Conservation (phyloP, 2,113 vertebrate species). For the Ailurus styani region DNA sequence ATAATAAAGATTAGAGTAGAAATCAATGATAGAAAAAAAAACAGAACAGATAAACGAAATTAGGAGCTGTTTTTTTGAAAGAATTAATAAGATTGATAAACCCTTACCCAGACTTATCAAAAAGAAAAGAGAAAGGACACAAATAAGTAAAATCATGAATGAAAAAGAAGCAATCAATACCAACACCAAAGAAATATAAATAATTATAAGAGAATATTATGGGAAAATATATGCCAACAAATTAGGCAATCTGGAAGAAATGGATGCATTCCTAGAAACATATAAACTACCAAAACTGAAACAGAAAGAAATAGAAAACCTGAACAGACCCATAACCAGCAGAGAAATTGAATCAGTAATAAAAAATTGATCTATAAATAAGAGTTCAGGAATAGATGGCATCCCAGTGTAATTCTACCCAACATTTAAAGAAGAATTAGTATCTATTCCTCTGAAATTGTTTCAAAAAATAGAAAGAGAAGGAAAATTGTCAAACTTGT, state of each 20-base stretch:
- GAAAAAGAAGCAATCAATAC: no score
- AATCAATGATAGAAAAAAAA: background rate
- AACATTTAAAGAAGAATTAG: background rate
- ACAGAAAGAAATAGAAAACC: no score
- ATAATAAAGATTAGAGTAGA: background rate
- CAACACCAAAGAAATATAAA: no score
- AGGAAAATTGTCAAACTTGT: background rate
- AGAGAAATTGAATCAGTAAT: background rate
- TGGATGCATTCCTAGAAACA: background rate
- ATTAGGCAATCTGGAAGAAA: background rate
- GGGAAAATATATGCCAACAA: no score
- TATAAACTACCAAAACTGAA: background rate
- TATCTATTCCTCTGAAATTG: background rate
- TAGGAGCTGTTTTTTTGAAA: background rate
- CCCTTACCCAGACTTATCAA: background rate
- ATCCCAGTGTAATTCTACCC: background rate
- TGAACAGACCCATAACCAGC: background rate
- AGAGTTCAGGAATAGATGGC: background rate
- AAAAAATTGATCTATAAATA: background rate
- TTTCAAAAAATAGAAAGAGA: background rate
- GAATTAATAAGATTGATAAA: background rate
- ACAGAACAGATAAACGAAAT: background rate
- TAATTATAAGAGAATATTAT: no score
- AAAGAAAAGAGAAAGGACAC: no score
- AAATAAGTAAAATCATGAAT: no score